Conservation (phyloP, 2,888 invertebrate genomes). For the Pheosia gnoma region DNA sequence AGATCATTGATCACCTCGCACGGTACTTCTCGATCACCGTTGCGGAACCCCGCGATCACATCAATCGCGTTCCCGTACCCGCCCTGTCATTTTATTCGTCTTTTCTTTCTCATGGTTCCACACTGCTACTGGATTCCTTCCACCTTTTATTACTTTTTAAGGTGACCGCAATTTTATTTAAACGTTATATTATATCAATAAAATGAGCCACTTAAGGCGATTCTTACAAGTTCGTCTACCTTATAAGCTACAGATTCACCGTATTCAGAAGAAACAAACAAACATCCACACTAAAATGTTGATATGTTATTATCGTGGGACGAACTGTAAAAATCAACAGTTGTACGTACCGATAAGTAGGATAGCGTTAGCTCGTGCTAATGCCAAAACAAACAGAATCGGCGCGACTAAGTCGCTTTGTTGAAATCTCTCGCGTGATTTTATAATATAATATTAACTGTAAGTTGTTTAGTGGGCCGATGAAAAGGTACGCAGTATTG, state of each 20-base stretch:
- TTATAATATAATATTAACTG: slow-evolving; percentile 80
- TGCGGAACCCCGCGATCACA: slow-evolving; percentile 59
- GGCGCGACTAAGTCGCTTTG: slow-evolving; percentile 46
- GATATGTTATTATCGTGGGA: slow-evolving; percentile 64
- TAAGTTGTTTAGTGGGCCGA: slow-evolving; percentile 65
- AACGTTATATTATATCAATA: slow-evolving; percentile 73
- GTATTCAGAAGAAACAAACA: slow-evolving; percentile 47
- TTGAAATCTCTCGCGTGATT: slow-evolving; percentile 73
- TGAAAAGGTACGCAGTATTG: slow-evolving; percentile 56
- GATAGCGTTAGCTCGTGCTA: slow-evolving; percentile 72
- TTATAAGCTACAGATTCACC: slow-evolving; percentile 41
- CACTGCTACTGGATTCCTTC: slow-evolving; percentile 78
- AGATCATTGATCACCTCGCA: too few relatives aligned
- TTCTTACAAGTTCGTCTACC: slow-evolving; percentile 57
- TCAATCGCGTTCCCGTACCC: slow-evolving; percentile 38
- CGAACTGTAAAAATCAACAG: slow-evolving; percentile 71
- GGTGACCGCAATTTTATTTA: slow-evolving; percentile 73
- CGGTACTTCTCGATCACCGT: neutral
- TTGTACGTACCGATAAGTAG: slow-evolving; percentile 67
- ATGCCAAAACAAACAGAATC: slow-evolving; percentile 68
- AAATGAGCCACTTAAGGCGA: slow-evolving; percentile 53
- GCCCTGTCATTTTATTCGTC: slow-evolving; percentile 64
- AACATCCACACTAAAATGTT: slow-evolving; percentile 44
- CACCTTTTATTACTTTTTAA: slow-evolving; percentile 65
- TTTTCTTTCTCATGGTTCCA: slow-evolving; percentile 79